Base-by-base conservation (phyloP, 2,797 vertebrate genomes). In the Typhlichthys subterraneus region DNA sequence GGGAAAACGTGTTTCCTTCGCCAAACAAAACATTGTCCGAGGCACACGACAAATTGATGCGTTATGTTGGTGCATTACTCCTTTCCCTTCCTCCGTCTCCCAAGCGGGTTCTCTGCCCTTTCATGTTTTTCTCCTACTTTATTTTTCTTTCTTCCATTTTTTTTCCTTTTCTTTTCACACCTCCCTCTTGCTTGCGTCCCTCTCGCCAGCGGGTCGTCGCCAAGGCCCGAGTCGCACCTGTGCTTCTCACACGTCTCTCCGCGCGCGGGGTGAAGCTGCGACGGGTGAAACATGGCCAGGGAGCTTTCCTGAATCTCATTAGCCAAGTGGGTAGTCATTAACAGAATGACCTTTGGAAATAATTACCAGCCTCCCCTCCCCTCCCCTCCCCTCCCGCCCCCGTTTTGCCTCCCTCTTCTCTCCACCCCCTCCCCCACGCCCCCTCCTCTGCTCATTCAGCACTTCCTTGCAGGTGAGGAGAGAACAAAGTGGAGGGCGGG, bases 261-360 rank as follows among this genome's bases (percentile, higher is more conserved):
- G 85, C 85, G 90, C 88, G 89, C 76, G 82, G 87, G 87, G 88
- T 84, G 91, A 89, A 88, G 88, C 89, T 88, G 84, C 80, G 81
- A 77, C 76, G 87, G 88, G 91, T 87, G 85, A 87, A 88, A 89
- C 90, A 88, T 90, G 83, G 89, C 84, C 85, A 91, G 89, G 85
- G 88, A 92, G 91, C 91, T 91, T 96, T 96, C 94, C 84, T 93
- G 94, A 96, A 96, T 95, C 94, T 95, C 96, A 97, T 98, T 98
- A 97, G 94, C 94, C 90, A 94, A 94, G 91, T 91, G 94, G 94
- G 88, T 95, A 97, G 92, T 97, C 92, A 96, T 98, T 97, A 98
- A 95, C 94, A 96, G 93, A 91, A 90, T 95, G 95, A 96, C 96
- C 95, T 99, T 96, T 97, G 93, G 91, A 97, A 95, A 97, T 97